Conservation (phyloP, 2,797 vertebrate genomes). For the Chelonia mydas region DNA sequence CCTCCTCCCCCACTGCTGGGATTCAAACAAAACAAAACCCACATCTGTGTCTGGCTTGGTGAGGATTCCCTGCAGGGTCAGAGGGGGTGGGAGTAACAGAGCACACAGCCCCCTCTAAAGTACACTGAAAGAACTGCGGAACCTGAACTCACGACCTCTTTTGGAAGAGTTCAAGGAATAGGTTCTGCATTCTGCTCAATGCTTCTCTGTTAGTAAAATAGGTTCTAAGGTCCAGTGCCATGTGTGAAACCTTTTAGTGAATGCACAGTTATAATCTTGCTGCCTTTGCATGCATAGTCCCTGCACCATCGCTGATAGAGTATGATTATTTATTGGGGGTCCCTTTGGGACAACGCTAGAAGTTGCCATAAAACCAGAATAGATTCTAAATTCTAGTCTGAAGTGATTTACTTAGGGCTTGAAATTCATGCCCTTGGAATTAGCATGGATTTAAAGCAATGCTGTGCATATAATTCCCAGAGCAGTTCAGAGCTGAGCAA, state of each 20-base stretch:
- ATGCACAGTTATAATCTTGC: not conserved
- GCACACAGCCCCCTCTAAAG: not conserved
- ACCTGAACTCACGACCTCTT: not conserved
- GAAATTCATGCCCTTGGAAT: not conserved
- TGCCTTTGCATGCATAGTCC: not conserved
- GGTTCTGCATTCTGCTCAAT: not conserved
- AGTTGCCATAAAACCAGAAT: not conserved
- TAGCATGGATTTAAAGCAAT: not conserved
- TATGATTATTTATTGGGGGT: not conserved
- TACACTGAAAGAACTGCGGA: not conserved
- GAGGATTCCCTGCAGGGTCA: not conserved
- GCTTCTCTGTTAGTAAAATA: not conserved
- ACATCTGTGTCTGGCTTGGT: not conserved
- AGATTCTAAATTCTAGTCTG: not conserved
- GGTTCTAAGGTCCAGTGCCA: not conserved
- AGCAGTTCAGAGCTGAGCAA: not conserved
- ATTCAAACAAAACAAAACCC: not conserved
- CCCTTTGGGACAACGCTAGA: not conserved
- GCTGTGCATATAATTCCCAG: not conserved
- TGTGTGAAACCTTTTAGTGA: not conserved
- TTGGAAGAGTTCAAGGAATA: not conserved
- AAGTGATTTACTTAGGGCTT: not conserved
- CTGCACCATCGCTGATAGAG: not conserved
- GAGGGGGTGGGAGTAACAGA: not conserved
- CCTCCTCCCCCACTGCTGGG: not conserved